phyloP scores from a whole-genome alignment of 2,888 invertebrate species.

The Ischnura elegans region DNA sequence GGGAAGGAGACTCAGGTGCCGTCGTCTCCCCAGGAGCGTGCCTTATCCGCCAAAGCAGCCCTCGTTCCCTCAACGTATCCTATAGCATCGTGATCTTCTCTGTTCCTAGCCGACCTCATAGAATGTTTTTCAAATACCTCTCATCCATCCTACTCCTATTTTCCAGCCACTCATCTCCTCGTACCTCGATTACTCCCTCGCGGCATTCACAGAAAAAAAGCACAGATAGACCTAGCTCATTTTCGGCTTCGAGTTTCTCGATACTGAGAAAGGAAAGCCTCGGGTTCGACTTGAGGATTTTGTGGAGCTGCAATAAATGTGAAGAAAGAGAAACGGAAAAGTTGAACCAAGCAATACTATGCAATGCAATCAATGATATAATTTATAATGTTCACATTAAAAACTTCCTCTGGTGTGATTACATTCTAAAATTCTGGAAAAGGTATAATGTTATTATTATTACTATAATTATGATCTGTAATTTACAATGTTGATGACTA shows the following conservation, averaged over 20 bases:
- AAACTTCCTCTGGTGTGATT: too few species aligned
- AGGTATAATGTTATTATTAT: too few species aligned
- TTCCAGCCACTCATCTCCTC: background rate
- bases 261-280: background rate
- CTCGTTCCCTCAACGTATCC: background rate
- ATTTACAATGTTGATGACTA: too few species aligned
- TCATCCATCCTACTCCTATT: background rate
- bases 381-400: too few species aligned
- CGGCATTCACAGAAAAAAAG: background rate
- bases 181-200: background rate
- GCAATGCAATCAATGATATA: background rate
- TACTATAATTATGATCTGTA: too few species aligned
- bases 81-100: background rate
- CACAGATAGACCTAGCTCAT: background rate
- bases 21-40: too few species aligned
- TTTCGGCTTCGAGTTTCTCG: background rate
- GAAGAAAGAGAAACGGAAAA: too few species aligned
- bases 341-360: too few species aligned
- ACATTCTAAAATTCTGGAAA: too few species aligned
- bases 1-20: too few species aligned
- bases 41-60: background rate
- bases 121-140: background rate
- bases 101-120: background rate
- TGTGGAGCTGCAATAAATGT: too few species aligned
- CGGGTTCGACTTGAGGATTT: background rate